Base-by-base conservation (phyloP, 2,113 vertebrate genomes). In the Notarius lentiginosus region DNA sequence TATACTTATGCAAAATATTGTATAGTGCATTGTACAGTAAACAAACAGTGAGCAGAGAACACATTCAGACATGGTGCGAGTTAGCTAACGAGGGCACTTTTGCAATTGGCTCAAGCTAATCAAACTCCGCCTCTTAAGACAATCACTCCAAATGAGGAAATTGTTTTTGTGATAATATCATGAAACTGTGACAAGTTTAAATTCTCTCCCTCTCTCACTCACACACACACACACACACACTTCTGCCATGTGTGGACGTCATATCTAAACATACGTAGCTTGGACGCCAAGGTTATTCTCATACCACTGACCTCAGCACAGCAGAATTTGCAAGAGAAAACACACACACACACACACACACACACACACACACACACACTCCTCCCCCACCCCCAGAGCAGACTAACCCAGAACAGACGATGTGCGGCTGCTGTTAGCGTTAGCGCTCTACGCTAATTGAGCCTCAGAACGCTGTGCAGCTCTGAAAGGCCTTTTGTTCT, bases 401-500 rank as follows among this genome's bases (percentile, higher is more conserved):
- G 60, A 34, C 72, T 84, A 83, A 87, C 72, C 73, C 72, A 87
- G 82, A 79, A 85, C 84, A 79, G 84, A 68, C 66, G 79, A 58
- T 27, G 63, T 34, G 60, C 61, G 30, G 76, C 61, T 79, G 76
- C 84, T n/a, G 76, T 86, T 86, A 86, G 60, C 49, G 18, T 80
- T 79, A 79, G 55, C 15, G 22, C 76, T 22, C 75, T 34, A 68
- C 76, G 20, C 22, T 86, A 86, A 86, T 86, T 86, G 84, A 80
- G 84, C 49, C 84, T 80, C 49, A 41, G 70, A 82, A 76, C 22
- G 91, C 91, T 91, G 90, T 90, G 90, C 90, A 66, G 27, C 85
- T 91, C 92, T 92, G 70, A 94, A 94, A 95, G 92, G 88, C 90
- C 93, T 93, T 94, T 94, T 95, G 94, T 94, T 94, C 94, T 94